Evolutionary conservation across 1,140 invertebrate species (phyloP).

Genomic region (Nephila pilipes): DNA sequence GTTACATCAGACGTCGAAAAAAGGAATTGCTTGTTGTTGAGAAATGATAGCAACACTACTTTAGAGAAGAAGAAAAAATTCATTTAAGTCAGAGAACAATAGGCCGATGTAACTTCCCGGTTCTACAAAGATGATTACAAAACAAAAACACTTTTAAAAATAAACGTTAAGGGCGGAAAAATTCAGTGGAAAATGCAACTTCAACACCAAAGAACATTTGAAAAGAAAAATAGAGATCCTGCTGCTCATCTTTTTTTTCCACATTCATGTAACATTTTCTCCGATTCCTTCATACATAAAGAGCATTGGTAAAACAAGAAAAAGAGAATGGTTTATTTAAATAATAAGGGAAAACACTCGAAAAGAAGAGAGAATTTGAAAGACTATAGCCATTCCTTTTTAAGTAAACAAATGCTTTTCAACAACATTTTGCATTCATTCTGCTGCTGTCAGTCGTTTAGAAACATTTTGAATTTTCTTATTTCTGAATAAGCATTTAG

Average conservation of each 20-base stretch:
- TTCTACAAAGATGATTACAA: not conserved
- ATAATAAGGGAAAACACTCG: constrained; percentile 2
- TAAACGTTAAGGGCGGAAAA: not conserved
- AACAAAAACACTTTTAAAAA: constrained; percentile 23
- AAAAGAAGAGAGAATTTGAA: not conserved
- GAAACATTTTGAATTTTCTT: constrained; percentile 30
- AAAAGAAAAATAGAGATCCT: constrained; percentile 14
- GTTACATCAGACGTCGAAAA: not conserved
- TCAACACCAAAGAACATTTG: not conserved
- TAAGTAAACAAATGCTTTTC: constrained; percentile 42
- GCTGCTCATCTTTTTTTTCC: not conserved
- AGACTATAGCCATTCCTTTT: not conserved
- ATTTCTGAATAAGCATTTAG: constrained; percentile 30
- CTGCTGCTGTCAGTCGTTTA: not conserved
- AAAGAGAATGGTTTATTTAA: constrained; percentile 38
- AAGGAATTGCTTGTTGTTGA: not conserved
- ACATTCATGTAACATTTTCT: not conserved
- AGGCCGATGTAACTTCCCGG: not conserved
- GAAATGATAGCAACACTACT: not conserved
- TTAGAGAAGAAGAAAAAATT: not conserved
- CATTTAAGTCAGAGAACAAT: not conserved
- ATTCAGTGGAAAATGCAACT: constrained; percentile 23
- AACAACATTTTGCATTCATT: constrained; percentile 37
- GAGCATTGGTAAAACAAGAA: constrained; percentile 36
- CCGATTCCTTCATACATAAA: constrained; percentile 10